A percentile compares a stretch with the other conserved stretches of the same genome.
These are phyloP conservation scores for Tetramorium parvispinum DNA, from an alignment of 1,140 invertebrate genomes.

Conservation along the genomic window DNA sequence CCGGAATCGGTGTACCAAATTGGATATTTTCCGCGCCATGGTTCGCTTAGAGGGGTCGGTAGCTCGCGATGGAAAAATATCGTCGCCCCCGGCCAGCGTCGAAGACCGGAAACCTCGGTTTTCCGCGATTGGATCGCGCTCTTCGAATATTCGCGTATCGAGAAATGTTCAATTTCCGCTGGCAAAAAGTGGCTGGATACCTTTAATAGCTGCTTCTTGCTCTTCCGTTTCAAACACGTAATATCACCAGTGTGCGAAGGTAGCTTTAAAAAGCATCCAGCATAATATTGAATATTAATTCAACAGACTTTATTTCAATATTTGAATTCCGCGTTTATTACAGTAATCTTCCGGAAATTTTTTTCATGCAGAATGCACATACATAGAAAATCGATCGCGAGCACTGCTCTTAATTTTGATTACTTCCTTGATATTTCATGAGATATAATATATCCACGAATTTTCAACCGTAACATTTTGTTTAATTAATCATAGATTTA, in stretches of 20 bases:
- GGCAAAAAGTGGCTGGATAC: conserved; percentile 48
- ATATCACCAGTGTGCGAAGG: conserved; percentile 39
- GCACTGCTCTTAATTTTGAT: background rate
- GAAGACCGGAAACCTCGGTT: conserved; percentile 65
- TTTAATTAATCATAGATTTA: background rate
- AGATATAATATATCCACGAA: background rate
- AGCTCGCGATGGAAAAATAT: conserved; percentile 67
- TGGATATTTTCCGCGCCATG: conserved; percentile 73
- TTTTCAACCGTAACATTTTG: background rate
- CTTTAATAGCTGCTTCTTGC: conserved; percentile 62
- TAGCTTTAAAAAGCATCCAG: conserved; percentile 53
- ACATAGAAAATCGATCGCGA: conserved; percentile 19
- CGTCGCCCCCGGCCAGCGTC: conserved; percentile 58
- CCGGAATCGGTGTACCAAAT: conserved; percentile 73
- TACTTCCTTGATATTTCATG: background rate
- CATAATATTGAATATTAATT: conserved; percentile 59
- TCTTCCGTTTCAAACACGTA: conserved; percentile 54
- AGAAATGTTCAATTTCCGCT: conserved; percentile 59
- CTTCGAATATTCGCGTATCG: conserved; percentile 61
- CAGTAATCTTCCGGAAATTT: conserved; percentile 39
- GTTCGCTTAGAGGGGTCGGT: conserved; percentile 59
- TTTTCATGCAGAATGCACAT: conserved; percentile 31
- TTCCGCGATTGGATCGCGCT: conserved; percentile 67
- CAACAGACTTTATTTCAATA: conserved; percentile 56
- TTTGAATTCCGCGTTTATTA: conserved; percentile 60